phyloP scores from a whole-genome alignment of 2,888 invertebrate genomes.

The Cosmia trapezina region DNA sequence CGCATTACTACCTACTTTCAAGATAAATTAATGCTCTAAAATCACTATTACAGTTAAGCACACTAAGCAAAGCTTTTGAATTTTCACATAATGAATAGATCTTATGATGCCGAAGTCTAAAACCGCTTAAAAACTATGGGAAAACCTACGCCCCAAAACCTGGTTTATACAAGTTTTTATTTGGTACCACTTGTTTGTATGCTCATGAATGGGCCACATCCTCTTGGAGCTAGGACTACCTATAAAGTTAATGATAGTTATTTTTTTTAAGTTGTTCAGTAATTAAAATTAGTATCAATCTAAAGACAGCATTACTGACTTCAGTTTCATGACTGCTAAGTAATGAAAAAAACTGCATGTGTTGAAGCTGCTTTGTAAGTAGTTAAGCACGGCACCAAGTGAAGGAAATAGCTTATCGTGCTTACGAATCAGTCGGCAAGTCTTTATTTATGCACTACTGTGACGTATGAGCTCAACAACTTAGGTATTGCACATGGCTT shows the following conservation, averaged over 20 bases:
- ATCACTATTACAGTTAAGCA: neutral
- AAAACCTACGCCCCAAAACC: conserved; percentile 12
- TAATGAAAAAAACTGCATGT: conserved; percentile 5
- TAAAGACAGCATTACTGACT: neutral
- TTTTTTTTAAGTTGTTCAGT: neutral
- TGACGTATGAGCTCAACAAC: conserved; percentile 42
- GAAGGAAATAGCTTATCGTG: conserved; percentile 42
- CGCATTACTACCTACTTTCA: neutral
- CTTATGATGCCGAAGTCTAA: conserved; percentile 9
- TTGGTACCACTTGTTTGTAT: neutral
- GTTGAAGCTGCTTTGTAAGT: conserved; percentile 3
- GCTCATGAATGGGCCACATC: neutral
- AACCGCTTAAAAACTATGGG: conserved; percentile 17
- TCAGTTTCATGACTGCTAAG: neutral
- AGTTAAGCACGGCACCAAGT: conserved; percentile 14
- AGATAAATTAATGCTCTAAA: too few relatives aligned
- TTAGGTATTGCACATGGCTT: conserved; percentile 49
- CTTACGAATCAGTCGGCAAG: conserved; percentile 43
- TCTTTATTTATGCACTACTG: conserved; percentile 52
- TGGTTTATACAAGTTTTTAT: conserved; percentile 10
- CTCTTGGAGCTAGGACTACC: neutral
- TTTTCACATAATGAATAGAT: neutral
- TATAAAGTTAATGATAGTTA: neutral
- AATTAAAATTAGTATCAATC: neutral
- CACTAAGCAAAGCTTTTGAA: neutral